Evolutionary conservation across 1,140 invertebrate species (phyloP), one percentile per base, ranked within the genome.

Genomic region (Hirudo medicinalis): DNA sequence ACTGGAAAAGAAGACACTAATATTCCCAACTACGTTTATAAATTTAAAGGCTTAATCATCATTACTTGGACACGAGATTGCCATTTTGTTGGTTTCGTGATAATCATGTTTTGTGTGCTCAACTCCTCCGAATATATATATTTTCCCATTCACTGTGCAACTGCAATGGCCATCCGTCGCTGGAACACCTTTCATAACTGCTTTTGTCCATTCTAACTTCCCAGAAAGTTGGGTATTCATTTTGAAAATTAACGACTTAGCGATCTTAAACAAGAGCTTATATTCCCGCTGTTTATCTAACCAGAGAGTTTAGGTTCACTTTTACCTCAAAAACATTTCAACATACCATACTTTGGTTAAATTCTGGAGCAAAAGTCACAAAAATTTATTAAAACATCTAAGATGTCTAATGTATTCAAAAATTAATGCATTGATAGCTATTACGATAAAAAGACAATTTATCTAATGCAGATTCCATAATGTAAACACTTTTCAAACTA

Each of bases 61-160:
- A 68, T 68, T 32, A 68, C 29, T 25, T 60, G 4, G 78, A 67
- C 17, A 81, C 69, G 11, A 79, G 78, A 73, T 80, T 80, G 57
- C 57, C 1, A 76, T 75, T 75, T 80, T 78, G 53, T 72, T 69
- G 15, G 77, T 72, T 69, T 78, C 77, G 2, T 32, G 43, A 32
- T 29, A 57, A 27, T 76, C 75, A 15, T 63, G 72, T 40, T 75
- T 68, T 27, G 43, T 53, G 19, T 77, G 77, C 22, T 77, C 72
- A 5, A 81, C 79, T 20, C 80, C 80, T 19, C 80, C 80, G 77
- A 80, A 81, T 5, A 79, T 67, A 66, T 77, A 81, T 15, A 80
- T 60, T 54, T 73, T 76, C 66, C 73, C 73, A 4, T 73, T 75
- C 22, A 75, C 40, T 19, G 72, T 67, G 76, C 79, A 80, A n/a